Percentiles rank a stretch among this genome's conserved stretches.
phyloP scores from a whole-genome alignment of 37 sponge, comb jelly and placozoan species.

The Geodia barretti region DNA sequence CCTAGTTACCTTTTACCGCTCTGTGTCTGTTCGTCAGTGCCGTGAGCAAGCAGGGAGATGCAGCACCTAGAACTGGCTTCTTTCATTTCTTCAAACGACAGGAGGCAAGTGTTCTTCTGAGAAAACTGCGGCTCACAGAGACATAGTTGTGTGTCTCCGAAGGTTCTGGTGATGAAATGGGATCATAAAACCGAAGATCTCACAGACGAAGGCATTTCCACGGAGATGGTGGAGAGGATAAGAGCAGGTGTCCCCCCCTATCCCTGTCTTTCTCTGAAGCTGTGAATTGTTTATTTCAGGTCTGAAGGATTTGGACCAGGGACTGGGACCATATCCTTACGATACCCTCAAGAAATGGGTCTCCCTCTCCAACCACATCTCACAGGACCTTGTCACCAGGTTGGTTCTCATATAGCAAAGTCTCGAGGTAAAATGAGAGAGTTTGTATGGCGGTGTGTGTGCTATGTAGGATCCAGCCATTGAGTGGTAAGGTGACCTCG shows the following conservation, averaged over 20 bases:
- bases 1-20: not conserved
- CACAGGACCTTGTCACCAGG: constrained; percentile 57
- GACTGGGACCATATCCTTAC: constrained; percentile 86
- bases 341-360: constrained; percentile 83
- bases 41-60: constrained; percentile 76
- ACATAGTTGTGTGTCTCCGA: not conserved
- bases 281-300: constrained; percentile 6
- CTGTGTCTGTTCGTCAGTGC: constrained; percentile 44
- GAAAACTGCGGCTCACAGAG: no score
- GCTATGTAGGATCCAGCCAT: constrained; percentile 48
- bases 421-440: not conserved
- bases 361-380: constrained; percentile 73
- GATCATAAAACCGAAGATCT: constrained; percentile 59
- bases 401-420: not conserved
- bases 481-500: constrained; percentile 55
- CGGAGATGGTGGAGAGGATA: constrained; percentile 42
- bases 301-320: constrained; percentile 66
- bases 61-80: constrained; percentile 93
- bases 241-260: no score
- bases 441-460: not conserved
- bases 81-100: constrained; percentile 81
- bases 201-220: constrained; percentile 29
- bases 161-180: constrained; percentile 80
- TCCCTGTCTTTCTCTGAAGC: not conserved
- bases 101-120: no score